These are phyloP conservation scores for Hypanus sabinus DNA, from an alignment of 2,113 vertebrate genomes.

Conservation along the genomic window DNA sequence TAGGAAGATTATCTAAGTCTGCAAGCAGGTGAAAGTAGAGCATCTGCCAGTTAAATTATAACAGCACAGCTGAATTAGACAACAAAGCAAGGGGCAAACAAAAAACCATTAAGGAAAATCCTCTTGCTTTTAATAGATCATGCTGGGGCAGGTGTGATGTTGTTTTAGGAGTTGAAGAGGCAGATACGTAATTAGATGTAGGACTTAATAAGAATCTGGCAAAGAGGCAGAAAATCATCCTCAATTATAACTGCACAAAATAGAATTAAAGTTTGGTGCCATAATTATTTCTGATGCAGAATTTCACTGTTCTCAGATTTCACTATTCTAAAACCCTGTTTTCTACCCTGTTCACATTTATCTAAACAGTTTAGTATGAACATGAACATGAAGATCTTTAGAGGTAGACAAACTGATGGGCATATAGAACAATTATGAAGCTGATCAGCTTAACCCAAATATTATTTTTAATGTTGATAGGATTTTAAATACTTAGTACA, in stretches of 20 bases:
- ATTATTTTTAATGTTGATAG: neutral
- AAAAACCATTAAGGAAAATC: slow-evolving; percentile 32
- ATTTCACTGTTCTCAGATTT: neutral
- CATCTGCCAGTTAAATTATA: neutral
- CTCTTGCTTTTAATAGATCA: slow-evolving; percentile 3
- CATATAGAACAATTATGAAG: neutral
- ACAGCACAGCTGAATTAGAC: neutral
- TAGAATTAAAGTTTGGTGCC: neutral
- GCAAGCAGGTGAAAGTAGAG: slow-evolving; percentile 16
- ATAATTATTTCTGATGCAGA: neutral
- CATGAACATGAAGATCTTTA: neutral
- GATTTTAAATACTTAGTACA: neutral
- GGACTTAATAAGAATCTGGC: neutral
- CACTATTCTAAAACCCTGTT: neutral
- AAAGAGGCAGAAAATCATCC: neutral
- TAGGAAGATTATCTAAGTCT: neutral
- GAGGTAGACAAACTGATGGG: neutral
- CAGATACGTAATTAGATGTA: neutral
- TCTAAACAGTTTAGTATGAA: neutral
- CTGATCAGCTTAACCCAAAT: neutral
- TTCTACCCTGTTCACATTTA: neutral
- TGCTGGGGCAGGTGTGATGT: slow-evolving; percentile 26
- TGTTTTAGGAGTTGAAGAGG: neutral
- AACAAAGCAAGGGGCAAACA: slow-evolving; percentile 13
- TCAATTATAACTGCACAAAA: slow-evolving; percentile 16